Conservation (phyloP, 2,113 vertebrate species). For the Spilogale gracilis region DNA sequence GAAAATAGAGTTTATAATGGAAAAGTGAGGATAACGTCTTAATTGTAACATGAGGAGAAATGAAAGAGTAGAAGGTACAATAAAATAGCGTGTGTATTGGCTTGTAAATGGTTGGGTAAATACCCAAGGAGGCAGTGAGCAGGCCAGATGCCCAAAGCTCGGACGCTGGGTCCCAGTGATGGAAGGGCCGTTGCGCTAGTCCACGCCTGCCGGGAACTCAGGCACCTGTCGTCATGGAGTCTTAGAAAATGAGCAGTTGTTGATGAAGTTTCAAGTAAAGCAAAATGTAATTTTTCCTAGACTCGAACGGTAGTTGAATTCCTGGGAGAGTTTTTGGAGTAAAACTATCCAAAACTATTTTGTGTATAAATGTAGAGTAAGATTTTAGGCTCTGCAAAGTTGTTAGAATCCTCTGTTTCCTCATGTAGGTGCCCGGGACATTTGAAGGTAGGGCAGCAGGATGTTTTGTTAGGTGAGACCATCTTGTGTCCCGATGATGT, state of each 20-base stretch:
- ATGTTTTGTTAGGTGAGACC: neutral
- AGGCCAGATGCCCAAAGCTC: neutral
- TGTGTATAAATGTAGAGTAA: neutral
- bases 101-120: fast-evolving
- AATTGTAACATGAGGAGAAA: neutral
- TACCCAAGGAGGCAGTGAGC: neutral
- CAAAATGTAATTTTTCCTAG: neutral
- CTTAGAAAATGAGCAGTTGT: neutral
- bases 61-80: fast-evolving
- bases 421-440: neutral
- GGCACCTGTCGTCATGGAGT: no score
- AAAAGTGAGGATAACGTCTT: neutral
- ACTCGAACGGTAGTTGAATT: neutral
- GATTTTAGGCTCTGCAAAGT: neutral
- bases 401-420: neutral
- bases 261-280: neutral
- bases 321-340: neutral
- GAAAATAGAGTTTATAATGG: neutral
- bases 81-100: fast-evolving
- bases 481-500: fast-evolving
- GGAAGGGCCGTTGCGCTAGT: fast-evolving
- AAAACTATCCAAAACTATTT: neutral
- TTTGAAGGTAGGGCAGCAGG: neutral
- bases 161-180: fast-evolving
- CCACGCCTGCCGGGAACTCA: neutral